Conservation (phyloP, 2,888 invertebrate genomes). For the Lochmaea capreae region DNA sequence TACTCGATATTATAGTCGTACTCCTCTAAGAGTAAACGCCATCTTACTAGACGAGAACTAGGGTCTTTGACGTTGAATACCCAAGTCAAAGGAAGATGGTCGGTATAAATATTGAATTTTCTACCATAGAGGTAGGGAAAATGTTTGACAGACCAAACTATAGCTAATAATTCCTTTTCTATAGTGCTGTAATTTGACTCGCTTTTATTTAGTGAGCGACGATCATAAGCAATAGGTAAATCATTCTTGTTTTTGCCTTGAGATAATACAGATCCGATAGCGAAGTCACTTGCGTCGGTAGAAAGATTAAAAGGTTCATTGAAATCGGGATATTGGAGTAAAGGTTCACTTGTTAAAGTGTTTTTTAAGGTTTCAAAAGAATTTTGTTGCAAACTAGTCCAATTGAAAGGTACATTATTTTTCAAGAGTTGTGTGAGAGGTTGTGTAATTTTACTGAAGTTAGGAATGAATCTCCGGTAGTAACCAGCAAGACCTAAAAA, state of each 20-base stretch:
- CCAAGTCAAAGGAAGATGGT: conserved; percentile 59
- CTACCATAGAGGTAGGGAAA: conserved; percentile 61
- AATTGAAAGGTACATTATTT: conserved; percentile 44
- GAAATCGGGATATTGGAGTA: conserved; percentile 55
- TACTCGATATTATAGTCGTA: conserved; percentile 44
- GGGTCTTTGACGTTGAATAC: conserved; percentile 56
- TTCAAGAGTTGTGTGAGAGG: conserved; percentile 42
- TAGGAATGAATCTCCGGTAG: conserved; percentile 41
- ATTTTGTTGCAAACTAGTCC: conserved; percentile 29
- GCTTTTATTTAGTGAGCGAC: conserved; percentile 55
- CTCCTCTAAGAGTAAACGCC: conserved; percentile 55
- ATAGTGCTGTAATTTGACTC: conserved; percentile 59
- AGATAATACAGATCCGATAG: conserved; percentile 45
- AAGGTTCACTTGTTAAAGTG: conserved; percentile 22
- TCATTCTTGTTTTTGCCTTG: conserved; percentile 53
- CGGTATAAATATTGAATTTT: conserved; percentile 57
- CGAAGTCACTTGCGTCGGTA: conserved; percentile 58
- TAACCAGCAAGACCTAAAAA: conserved; percentile 49
- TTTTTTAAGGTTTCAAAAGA: conserved; percentile 17
- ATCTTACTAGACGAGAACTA: conserved; percentile 52
- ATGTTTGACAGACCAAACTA: conserved; percentile 57
- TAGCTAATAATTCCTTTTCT: conserved; percentile 60
- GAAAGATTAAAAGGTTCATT: conserved; percentile 53
- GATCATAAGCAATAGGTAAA: conserved; percentile 58
- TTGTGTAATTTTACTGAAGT: conserved; percentile 39